Evolutionary conservation across 2,888 invertebrate species (phyloP), one percentile per base, ranked within the genome.

Genomic region (Cinara cedri): DNA sequence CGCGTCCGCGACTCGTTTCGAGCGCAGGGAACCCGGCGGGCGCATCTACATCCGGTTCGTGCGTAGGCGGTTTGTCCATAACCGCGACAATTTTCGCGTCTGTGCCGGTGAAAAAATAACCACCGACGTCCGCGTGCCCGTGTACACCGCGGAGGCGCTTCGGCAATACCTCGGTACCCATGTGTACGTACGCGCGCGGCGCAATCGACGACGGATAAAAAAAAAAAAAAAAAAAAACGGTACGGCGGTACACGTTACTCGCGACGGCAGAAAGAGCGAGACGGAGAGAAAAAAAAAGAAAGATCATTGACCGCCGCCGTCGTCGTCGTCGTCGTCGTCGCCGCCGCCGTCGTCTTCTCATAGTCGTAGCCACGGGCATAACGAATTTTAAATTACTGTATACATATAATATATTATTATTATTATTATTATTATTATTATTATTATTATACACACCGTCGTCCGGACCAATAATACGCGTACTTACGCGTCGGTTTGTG

Each of bases 341-440:
- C 46, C 72, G 42, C n/a, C 42, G 44, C 9, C 46, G 49, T 62
- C 44, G 9, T 13, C 21, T 10, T 55, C 13, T 10, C 21, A 55
- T 55, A 55, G 34, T 26, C 42, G 34, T 49, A 68, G 26, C 49
- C 57, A 68, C 68, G 34, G 68, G 76, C 54, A 76, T 76, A 76
- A 76, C 76, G 76, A 76, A 76, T 76, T 76, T 76, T 76, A 76
- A 76, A 76, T 76, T 68, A 68, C 76, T 46, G 57, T 76, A 57
- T 19, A 75, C 55, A 55, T 24, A 72, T 57, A 57, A 26, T 57
- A 21, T 57, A 57, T 57, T 44, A n/a, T n/a, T n/a, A n/a, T n/a
- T n/a, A n/a, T n/a, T n/a, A n/a, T n/a, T n/a, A n/a, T n/a, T n/a
- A n/a, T n/a, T n/a, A n/a, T n/a, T n/a, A n/a, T n/a, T n/a, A n/a